These are phyloP conservation scores for Brachyptera risi DNA, from an alignment of 2,888 invertebrate genomes.

Conservation along the genomic window DNA sequence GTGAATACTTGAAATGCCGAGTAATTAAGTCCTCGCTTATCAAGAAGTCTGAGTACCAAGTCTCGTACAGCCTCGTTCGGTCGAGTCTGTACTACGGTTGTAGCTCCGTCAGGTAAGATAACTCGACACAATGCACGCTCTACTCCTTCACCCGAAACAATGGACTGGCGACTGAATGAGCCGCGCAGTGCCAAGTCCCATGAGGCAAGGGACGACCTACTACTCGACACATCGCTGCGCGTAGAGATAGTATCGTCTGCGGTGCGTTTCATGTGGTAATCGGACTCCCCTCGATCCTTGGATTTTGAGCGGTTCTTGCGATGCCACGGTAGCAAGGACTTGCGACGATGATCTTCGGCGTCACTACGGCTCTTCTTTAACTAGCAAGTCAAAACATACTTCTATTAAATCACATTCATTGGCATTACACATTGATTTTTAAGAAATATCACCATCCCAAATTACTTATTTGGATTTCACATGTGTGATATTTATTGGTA, in stretches of 20 bases:
- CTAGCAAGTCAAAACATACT: conserved; percentile 41
- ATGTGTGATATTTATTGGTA: too few species aligned
- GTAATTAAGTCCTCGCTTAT: conserved; percentile 75
- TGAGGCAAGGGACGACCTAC: conserved; percentile 56
- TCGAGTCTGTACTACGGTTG: conserved; percentile 84
- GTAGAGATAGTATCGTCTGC: conserved; percentile 47
- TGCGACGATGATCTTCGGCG: conserved; percentile 83
- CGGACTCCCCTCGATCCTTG: conserved; percentile 42
- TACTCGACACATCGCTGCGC: conserved; percentile 51
- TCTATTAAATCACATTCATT: too few species aligned
- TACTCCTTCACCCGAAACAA: conserved; percentile 27
- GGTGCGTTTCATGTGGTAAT: conserved; percentile 44
- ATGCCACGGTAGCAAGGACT: conserved; percentile 87
- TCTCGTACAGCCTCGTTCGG: conserved; percentile 69
- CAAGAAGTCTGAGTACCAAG: conserved; percentile 75
- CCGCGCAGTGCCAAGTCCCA: conserved; percentile 53
- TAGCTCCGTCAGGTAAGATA: conserved; percentile 84
- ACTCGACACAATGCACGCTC: conserved; percentile 67
- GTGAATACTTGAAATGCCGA: conserved; percentile 75
- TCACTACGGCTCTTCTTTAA: conserved; percentile 81
- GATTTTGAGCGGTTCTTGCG: conserved; percentile 60
- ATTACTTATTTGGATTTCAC: too few species aligned
- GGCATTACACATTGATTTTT: too few species aligned
- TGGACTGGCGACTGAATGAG: conserved; percentile 44
- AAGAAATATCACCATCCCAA: too few species aligned